Base-by-base conservation (phyloP, 1,140 invertebrate species). In the Dufourea novaeangliae region DNA sequence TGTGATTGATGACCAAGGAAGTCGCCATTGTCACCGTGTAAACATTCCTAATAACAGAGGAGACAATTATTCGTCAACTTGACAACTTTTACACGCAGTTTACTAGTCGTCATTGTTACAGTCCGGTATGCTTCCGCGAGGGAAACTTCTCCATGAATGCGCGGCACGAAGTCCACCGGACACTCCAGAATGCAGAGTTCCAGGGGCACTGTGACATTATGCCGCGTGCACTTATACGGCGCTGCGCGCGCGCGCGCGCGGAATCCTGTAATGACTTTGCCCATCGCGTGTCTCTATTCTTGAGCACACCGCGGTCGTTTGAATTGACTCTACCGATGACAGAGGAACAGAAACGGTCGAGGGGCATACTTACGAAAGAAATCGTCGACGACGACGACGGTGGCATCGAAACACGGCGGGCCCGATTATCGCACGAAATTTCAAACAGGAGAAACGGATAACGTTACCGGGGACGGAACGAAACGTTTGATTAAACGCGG, bases 251-350 rank as follows among this genome's bases (percentile, higher is more conserved):
- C 78, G 79, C 61, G 54, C 68, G 63, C 66, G 57, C 56, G 80
- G 80, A 80, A 86, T 84, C 74, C 77, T 74, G 80, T 87, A 87
- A 87, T 83, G 85, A 85, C 83, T 84, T 84, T 78, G 79, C 80
- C 78, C 78, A 81, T 86, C 80, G 78, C 73, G 84, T 78, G 84
- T 78, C 63, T 78, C 59, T 67, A 83, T 83, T 79, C 82, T 78
- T 73, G 64, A 52, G 66, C 74, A 46, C 39, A 29, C 56, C 50
- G 50, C 39, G 37, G 37, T 50, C n/a, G 57, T 34, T 56, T 74
- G 80, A 67, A 83, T 83, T 73, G 71, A 56, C 56, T 61, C 50
- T 2, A 17, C 41, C 22, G 22, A 27, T 27, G 22, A 22, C 29
- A 46, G 56, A 37, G 44, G 56, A 44, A 54, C 39, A 78, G 69